These are phyloP conservation scores for Drosophila equinoxialis DNA, from an alignment of 1,140 invertebrate species.

Conservation along the genomic window DNA sequence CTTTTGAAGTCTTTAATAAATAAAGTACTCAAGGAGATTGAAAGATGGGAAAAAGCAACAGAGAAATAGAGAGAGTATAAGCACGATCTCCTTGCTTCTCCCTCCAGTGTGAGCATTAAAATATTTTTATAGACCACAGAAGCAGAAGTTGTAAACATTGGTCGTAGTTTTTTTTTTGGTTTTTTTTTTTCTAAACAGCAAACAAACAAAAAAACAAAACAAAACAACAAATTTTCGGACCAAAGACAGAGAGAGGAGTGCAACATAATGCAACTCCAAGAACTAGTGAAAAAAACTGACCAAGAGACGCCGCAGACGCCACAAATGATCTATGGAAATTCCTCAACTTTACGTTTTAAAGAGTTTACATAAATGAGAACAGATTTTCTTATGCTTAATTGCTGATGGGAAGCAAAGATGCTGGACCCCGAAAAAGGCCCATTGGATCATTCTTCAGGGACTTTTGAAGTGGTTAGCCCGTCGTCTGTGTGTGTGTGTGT, in stretches of 20 bases:
- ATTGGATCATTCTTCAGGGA: conserved; percentile 25
- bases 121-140: conserved; percentile 61
- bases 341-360: conserved; percentile 33
- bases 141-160: conserved; percentile 24
- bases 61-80: background rate
- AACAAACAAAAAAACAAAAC: conserved; percentile 46
- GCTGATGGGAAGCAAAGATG: conserved; percentile 58
- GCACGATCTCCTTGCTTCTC: background rate
- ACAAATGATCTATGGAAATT: conserved; percentile 76
- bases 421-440: conserved; percentile 20
- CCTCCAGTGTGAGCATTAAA: conserved; percentile 38
- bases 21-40: conserved; percentile 33
- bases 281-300: conserved; percentile 47
- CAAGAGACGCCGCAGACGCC: conserved; percentile 61
- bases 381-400: conserved; percentile 64
- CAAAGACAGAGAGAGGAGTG: conserved; percentile 4
- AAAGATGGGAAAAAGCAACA: background rate
- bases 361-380: conserved; percentile 64
- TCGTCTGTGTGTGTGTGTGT: conserved; percentile 17
- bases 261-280: conserved; percentile 27
- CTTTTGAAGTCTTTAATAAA: conserved; percentile 65
- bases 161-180: background rate
- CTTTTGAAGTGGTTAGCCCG: conserved; percentile 54
- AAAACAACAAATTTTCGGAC: conserved; percentile 14
- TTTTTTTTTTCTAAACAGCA: conserved; percentile 17